These are phyloP conservation scores for Sericinus montela DNA, from an alignment of 2,888 invertebrate species.

Conservation along the genomic window DNA sequence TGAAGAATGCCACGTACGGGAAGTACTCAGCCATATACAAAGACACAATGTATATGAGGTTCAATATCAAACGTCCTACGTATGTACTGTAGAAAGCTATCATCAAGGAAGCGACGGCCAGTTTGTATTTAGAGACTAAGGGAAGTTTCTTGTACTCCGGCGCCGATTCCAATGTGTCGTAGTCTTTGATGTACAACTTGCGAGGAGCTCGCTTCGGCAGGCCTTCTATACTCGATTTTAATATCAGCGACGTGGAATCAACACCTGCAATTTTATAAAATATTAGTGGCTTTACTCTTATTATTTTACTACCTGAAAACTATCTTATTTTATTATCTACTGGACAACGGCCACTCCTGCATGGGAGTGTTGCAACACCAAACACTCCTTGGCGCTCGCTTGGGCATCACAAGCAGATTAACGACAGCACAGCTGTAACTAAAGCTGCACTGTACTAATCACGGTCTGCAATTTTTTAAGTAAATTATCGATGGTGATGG, in stretches of 20 bases:
- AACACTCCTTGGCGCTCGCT: too few relatives aligned
- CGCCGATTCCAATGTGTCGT: slow-evolving; percentile 39
- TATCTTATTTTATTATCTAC: too few relatives aligned
- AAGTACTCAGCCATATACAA: slow-evolving; percentile 78
- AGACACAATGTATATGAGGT: slow-evolving; percentile 69
- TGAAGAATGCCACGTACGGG: slow-evolving; percentile 80
- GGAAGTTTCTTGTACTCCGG: slow-evolving; percentile 41
- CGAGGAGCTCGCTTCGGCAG: slow-evolving; percentile 18
- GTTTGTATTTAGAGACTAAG: slow-evolving; percentile 21
- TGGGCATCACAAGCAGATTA: too few relatives aligned
- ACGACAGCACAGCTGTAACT: too few relatives aligned
- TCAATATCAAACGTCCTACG: slow-evolving; percentile 74
- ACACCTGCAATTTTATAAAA: slow-evolving; percentile 20
- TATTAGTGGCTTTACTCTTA: too few relatives aligned
- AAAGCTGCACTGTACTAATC: too few relatives aligned
- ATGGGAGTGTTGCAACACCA: too few relatives aligned
- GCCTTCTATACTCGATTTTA: slow-evolving; percentile 20
- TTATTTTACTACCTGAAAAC: too few relatives aligned
- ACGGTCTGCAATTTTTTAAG: too few relatives aligned
- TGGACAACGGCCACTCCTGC: too few relatives aligned
- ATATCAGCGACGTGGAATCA: slow-evolving; percentile 14
- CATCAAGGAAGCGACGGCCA: slow-evolving; percentile 10
- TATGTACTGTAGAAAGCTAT: slow-evolving; percentile 39
- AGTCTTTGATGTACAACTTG: slow-evolving; percentile 33
- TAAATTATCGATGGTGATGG: too few relatives aligned